These are phyloP conservation scores for Trachymyrmex septentrionalis DNA, from an alignment of 1,140 invertebrate species.

Conservation along the genomic window DNA sequence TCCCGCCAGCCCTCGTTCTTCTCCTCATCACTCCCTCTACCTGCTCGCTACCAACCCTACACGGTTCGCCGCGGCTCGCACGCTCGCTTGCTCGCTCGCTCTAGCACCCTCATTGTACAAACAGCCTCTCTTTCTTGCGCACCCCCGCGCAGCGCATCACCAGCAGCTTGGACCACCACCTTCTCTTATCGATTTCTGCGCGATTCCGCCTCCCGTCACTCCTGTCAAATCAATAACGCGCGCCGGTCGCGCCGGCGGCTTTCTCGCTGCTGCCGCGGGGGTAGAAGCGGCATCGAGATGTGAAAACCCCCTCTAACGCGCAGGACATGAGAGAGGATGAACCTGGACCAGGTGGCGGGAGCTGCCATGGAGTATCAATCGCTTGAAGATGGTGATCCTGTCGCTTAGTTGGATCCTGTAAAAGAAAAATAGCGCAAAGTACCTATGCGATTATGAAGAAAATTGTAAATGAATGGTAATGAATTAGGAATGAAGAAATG, in stretches of 20 bases:
- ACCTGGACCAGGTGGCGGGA: slow-evolving; percentile 58
- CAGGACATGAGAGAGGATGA: slow-evolving; percentile 33
- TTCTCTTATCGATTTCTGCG: slow-evolving; percentile 86
- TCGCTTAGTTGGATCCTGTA: slow-evolving; percentile 41
- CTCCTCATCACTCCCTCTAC: slow-evolving; percentile 64
- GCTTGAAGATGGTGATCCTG: slow-evolving; percentile 65
- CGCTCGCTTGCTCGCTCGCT: slow-evolving; percentile 37
- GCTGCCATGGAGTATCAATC: slow-evolving; percentile 37
- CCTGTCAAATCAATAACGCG: slow-evolving; percentile 84
- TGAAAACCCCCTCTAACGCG: slow-evolving; percentile 53
- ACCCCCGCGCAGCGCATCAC: slow-evolving; percentile 63
- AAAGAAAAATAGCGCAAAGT: background rate
- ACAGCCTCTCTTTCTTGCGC: slow-evolving; percentile 18
- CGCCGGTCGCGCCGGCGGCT: slow-evolving; percentile 45
- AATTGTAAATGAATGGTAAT: slow-evolving; percentile 27
- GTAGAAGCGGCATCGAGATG: slow-evolving; percentile 66
- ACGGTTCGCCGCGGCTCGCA: slow-evolving; percentile 53
- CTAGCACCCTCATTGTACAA: background rate
- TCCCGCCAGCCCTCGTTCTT: slow-evolving; percentile 41
- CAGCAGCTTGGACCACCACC: slow-evolving; percentile 81
- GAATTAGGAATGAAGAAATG: background rate
- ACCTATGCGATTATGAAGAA: slow-evolving; percentile 12
- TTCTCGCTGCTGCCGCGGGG: slow-evolving; percentile 60
- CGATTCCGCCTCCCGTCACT: slow-evolving; percentile 84
- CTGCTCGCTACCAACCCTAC: slow-evolving; percentile 62